phyloP scores from a whole-genome alignment of 2,797 vertebrate genomes.

The Xenentodon cancila region DNA sequence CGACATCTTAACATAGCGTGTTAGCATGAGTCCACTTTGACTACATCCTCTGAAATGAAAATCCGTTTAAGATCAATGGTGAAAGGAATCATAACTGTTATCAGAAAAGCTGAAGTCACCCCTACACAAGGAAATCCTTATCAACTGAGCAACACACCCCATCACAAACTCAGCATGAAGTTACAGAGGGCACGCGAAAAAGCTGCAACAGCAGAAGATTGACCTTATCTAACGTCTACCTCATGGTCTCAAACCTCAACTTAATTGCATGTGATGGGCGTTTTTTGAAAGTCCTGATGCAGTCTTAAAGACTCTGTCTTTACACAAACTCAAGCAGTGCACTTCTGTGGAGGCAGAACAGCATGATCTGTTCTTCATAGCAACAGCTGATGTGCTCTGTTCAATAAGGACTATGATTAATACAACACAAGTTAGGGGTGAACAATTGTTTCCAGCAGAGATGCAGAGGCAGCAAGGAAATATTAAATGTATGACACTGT shows the following conservation, averaged over 20 bases:
- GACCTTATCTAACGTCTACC: conserved; percentile 54
- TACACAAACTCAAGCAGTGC: conserved; percentile 39
- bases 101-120: conserved; percentile 59
- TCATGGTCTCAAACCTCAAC: conserved; percentile 36
- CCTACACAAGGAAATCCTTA: conserved; percentile 22
- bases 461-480: not conserved
- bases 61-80: conserved; percentile 27
- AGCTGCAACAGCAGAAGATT: conserved; percentile 31
- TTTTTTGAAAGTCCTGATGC: conserved; percentile 52
- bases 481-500: not conserved
- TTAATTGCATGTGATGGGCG: conserved; percentile 59
- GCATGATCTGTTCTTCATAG: conserved; percentile 8
- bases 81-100: conserved; percentile 24
- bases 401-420: conserved; percentile 11
- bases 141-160: conserved; percentile 43
- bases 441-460: not conserved
- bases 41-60: conserved; percentile 15
- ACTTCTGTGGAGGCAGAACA: conserved; percentile 16
- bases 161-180: conserved; percentile 31
- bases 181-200: conserved; percentile 35
- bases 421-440: not conserved
- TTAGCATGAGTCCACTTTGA: conserved; percentile 1
- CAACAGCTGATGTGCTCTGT: conserved; percentile 9
- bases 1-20: not conserved
- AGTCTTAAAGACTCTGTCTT: conserved; percentile 46